phyloP scores from a whole-genome alignment of 2,113 vertebrate species.

The Lampris incognitus region DNA sequence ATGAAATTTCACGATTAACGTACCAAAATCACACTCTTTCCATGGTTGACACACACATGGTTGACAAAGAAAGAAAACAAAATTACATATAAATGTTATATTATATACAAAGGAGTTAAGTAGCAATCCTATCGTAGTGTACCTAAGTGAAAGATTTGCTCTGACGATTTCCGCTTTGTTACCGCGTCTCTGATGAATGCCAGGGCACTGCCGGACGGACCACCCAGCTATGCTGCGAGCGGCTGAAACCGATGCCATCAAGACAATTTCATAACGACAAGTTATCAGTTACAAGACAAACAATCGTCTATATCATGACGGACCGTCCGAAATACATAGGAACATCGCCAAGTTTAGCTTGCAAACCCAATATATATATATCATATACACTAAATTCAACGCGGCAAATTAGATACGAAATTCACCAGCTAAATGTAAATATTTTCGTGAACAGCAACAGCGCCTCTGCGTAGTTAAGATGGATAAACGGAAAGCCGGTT shows the following conservation, averaged over 20 bases:
- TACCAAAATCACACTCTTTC: constrained; percentile 61
- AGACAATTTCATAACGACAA: constrained; percentile 28
- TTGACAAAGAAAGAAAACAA: neutral
- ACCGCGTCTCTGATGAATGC: constrained; percentile 36
- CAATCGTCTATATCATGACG: no score
- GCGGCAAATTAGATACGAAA: no score
- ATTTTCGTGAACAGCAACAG: no score
- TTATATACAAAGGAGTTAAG: constrained; percentile 11
- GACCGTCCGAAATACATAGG: no score
- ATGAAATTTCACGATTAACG: constrained; percentile 39
- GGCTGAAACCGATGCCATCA: constrained; percentile 9
- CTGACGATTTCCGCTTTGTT: constrained; percentile 69
- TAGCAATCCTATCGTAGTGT: constrained; percentile 24
- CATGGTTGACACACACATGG: constrained; percentile 14
- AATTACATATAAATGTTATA: constrained; percentile 44
- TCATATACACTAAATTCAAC: no score
- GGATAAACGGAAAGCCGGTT: no score
- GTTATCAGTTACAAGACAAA: no score
- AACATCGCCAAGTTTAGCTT: no score
- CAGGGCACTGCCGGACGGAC: constrained; percentile 31
- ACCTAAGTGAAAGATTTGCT: constrained; percentile 19
- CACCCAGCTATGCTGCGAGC: neutral
- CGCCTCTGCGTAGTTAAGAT: no score
- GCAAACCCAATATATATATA: no score
- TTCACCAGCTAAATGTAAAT: no score